These are phyloP conservation scores for Sepiola atlantica DNA, from an alignment of 2,888 invertebrate genomes.

Conservation along the genomic window DNA sequence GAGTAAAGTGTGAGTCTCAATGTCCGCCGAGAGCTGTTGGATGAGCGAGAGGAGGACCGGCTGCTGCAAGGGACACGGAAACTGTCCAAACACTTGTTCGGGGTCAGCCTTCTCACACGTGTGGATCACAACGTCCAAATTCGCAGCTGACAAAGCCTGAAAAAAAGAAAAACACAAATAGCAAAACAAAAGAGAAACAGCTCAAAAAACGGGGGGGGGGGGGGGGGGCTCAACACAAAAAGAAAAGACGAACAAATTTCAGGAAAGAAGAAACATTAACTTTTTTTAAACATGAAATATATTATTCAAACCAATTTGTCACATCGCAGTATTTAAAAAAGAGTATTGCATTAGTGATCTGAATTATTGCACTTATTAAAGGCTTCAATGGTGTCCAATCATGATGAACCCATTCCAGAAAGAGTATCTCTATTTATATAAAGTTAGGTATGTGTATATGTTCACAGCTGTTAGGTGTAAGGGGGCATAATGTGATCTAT, in stretches of 20 bases:
- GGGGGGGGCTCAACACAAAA: neutral
- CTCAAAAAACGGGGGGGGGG: neutral
- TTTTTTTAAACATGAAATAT: no score
- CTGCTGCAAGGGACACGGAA: slow-evolving; percentile 86
- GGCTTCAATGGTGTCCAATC: no score
- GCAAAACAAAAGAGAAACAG: neutral
- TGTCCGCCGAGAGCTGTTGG: slow-evolving; percentile 93
- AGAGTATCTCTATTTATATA: no score
- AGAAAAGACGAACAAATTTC: neutral
- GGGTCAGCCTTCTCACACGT: slow-evolving; percentile 90
- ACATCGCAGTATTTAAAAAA: no score
- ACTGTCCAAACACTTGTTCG: slow-evolving; percentile 82
- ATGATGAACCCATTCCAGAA: no score
- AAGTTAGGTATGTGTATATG: no score
- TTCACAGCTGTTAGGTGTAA: no score
- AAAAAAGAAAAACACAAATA: slow-evolving; percentile 46
- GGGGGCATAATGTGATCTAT: no score
- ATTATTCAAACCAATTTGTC: no score
- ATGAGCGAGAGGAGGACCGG: slow-evolving; percentile 93
- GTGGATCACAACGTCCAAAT: slow-evolving; percentile 88
- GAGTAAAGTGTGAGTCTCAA: slow-evolving; percentile 87
- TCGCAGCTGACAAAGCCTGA: slow-evolving; percentile 89
- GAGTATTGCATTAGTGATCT: no score
- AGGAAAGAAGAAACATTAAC: no score
- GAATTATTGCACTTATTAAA: no score